Percentiles rank a stretch among this genome's conserved stretches.
These are phyloP conservation scores for Xenopus laevis DNA, from an alignment of 2,113 vertebrate genomes.

Conservation along the genomic window DNA sequence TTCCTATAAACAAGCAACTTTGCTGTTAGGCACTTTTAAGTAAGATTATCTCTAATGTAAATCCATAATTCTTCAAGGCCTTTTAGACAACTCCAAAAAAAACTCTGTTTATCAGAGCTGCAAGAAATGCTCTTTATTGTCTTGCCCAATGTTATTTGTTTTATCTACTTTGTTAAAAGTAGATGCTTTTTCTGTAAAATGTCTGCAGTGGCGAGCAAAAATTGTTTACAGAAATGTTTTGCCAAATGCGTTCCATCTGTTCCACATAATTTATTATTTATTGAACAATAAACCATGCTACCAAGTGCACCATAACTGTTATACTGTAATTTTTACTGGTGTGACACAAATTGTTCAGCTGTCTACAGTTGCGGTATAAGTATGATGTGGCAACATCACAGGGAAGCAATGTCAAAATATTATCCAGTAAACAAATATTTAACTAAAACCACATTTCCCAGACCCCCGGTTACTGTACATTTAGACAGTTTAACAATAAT, in stretches of 20 bases:
- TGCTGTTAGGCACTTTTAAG: conserved; percentile 41
- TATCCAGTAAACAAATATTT: no score
- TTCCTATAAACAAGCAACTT: conserved; percentile 76
- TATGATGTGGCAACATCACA: no score
- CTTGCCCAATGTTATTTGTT: not conserved
- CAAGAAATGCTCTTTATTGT: not conserved
- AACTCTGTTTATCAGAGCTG: not conserved
- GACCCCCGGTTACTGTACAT: no score
- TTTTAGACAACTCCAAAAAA: not conserved
- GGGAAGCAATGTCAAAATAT: no score
- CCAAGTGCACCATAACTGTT: conserved; percentile 2
- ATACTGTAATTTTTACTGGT: conserved; percentile 22
- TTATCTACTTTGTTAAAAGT: not conserved
- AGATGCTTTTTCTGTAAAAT: not conserved
- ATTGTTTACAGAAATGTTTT: not conserved
- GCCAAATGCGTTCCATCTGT: conserved; percentile 4
- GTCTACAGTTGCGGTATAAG: no score
- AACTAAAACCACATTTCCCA: no score
- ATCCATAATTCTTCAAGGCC: conserved; percentile 7
- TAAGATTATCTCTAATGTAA: conserved; percentile 48
- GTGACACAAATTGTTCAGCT: not conserved
- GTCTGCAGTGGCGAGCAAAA: not conserved
- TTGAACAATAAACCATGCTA: not conserved
- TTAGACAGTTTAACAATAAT: no score
- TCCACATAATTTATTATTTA: not conserved